phyloP scores from a whole-genome alignment of 1,140 invertebrate species.

The Triops longicaudatus region DNA sequence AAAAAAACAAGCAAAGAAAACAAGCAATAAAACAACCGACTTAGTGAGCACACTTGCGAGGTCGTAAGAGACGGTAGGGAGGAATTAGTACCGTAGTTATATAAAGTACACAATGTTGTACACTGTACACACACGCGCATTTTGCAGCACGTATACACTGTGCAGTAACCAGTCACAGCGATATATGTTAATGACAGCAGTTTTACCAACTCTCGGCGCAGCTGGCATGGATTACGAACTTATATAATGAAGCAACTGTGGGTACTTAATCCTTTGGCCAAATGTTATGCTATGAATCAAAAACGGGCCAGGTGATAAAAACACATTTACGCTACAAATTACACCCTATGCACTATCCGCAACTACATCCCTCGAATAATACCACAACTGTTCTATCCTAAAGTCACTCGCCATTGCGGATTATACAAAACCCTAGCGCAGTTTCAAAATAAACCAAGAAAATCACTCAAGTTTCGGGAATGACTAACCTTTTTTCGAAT shows the following conservation, averaged over 20 bases:
- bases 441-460: background rate
- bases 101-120: too few species aligned
- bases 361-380: background rate
- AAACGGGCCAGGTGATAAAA: slow-evolving; percentile 4
- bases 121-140: background rate
- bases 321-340: background rate
- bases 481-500: background rate
- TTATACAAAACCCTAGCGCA: too few species aligned
- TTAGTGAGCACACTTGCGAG: too few species aligned
- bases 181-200: background rate
- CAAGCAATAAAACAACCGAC: too few species aligned
- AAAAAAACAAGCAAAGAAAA: too few species aligned
- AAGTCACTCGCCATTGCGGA: too few species aligned
- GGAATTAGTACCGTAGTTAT: too few species aligned
- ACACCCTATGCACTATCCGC: background rate
- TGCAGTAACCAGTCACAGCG: too few species aligned
- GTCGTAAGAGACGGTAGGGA: too few species aligned
- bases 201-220: background rate
- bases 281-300: slow-evolving; percentile 3
- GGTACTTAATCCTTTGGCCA: background rate
- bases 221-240: background rate
- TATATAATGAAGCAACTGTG: background rate
- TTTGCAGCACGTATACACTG: background rate
- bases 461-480: background rate
- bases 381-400: too few species aligned